Evolutionary conservation across 2,113 vertebrate species (phyloP).

Genomic region (Dendropsophus ebraccatus): DNA sequence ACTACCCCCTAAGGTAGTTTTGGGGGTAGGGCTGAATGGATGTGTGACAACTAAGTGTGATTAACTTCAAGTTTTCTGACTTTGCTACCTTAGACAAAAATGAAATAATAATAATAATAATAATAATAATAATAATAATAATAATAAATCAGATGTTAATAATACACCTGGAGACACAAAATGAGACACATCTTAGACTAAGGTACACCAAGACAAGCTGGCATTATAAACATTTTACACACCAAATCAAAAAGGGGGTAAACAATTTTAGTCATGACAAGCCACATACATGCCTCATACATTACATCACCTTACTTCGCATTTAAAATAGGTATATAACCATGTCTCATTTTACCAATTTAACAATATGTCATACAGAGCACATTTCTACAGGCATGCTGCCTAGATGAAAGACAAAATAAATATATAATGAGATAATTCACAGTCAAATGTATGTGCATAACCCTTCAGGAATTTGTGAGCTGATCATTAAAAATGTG

Average conservation of each 20-base stretch:
- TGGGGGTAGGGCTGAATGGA: slow-evolving; percentile 5
- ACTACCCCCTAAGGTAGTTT: too few species aligned
- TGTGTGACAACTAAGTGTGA: slow-evolving; percentile 13
- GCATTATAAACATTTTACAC: background rate
- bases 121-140: too few species aligned
- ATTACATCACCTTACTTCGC: background rate
- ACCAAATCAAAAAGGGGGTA: background rate
- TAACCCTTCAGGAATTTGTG: slow-evolving; percentile 31
- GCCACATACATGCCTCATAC: too few species aligned
- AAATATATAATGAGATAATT: slow-evolving; percentile 9
- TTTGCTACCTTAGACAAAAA: slow-evolving; percentile 33
- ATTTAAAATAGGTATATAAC: background rate
- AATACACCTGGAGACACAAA: slow-evolving; percentile 48
- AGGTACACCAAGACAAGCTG: slow-evolving; percentile 1
- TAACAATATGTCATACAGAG: slow-evolving; percentile 18
- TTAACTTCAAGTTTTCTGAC: slow-evolving; percentile 29
- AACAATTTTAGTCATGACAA: too few species aligned
- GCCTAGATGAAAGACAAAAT: slow-evolving; percentile 25
- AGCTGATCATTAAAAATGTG: background rate
- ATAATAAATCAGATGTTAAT: slow-evolving; percentile 36
- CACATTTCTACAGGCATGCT: slow-evolving; percentile 12
- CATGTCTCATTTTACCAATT: slow-evolving; percentile 21
- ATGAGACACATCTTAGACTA: background rate
- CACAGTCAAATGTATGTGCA: background rate
- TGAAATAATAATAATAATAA: too few species aligned